A percentile compares a stretch with the other conserved stretches of the same genome.
These are phyloP conservation scores for Zaprionus taronus DNA, from an alignment of 1,140 invertebrate genomes.

Conservation along the genomic window DNA sequence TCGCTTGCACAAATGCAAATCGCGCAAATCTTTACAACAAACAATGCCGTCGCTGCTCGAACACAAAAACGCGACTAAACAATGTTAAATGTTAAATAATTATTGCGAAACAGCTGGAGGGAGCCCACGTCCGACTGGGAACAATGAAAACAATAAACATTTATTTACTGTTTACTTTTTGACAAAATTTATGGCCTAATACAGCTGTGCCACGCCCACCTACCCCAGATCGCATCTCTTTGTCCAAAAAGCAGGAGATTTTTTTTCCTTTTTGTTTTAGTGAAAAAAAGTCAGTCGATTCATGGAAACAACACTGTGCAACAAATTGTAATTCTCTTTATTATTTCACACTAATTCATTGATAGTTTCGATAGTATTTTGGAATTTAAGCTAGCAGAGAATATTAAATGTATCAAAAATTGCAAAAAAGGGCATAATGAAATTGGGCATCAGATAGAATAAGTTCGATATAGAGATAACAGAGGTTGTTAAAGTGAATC, in stretches of 20 bases:
- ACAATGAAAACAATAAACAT: constrained; percentile 59
- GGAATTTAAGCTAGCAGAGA: background rate
- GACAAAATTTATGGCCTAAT: constrained; percentile 74
- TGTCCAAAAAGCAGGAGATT: background rate
- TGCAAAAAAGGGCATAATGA: background rate
- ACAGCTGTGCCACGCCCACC: constrained; percentile 49
- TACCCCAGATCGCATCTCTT: background rate
- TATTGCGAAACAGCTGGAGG: constrained; percentile 65
- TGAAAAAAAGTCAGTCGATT: background rate
- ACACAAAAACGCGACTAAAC: constrained; percentile 66
- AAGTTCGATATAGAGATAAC: background rate
- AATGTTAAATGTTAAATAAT: constrained; percentile 82
- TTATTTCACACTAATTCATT: constrained; percentile 1
- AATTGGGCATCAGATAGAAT: background rate
- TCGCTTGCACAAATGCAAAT: constrained; percentile 79
- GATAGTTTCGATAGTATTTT: background rate
- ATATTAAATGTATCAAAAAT: background rate
- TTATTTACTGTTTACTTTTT: constrained; percentile 79
- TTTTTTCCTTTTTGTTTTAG: background rate
- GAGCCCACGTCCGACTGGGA: constrained; percentile 3
- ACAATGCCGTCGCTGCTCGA: constrained; percentile 48
- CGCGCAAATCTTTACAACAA: constrained; percentile 77
- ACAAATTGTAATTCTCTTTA: constrained; percentile 2
- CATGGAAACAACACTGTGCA: constrained; percentile 1
- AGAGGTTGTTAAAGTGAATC: background rate